phyloP scores from a whole-genome alignment of 2,888 invertebrate species.

The Cecidostiba fungosa region DNA sequence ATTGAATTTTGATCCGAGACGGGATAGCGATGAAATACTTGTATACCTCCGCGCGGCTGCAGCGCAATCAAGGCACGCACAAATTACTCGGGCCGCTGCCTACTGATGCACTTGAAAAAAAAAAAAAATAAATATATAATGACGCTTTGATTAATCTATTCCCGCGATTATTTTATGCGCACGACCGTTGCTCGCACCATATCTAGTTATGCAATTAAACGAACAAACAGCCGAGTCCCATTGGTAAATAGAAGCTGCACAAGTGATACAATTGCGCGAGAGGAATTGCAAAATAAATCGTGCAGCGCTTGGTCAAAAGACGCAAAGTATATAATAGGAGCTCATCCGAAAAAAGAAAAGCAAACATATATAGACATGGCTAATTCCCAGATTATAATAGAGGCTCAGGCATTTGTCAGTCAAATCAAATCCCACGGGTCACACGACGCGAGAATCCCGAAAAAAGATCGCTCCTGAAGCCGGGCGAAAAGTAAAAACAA shows the following conservation, averaged over 20 bases:
- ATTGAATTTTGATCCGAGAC: background rate
- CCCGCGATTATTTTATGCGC: background rate
- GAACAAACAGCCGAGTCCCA: background rate
- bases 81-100: too few species aligned
- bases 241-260: background rate
- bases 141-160: background rate
- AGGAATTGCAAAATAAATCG: conserved; percentile 6
- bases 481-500: background rate
- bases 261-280: background rate
- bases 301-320: background rate
- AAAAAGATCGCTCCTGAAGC: background rate
- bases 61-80: background rate
- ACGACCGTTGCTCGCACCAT: background rate
- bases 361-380: background rate
- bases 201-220: background rate
- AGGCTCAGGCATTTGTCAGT: background rate
- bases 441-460: background rate
- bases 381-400: background rate
- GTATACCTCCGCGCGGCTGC: too few species aligned
- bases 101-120: background rate
- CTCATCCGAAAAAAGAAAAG: background rate
- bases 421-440: background rate
- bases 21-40: background rate
- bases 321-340: too few species aligned
- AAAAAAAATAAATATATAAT: too few species aligned